Conservation (phyloP, 2,797 vertebrate species). For the Dipus sagitta region DNA sequence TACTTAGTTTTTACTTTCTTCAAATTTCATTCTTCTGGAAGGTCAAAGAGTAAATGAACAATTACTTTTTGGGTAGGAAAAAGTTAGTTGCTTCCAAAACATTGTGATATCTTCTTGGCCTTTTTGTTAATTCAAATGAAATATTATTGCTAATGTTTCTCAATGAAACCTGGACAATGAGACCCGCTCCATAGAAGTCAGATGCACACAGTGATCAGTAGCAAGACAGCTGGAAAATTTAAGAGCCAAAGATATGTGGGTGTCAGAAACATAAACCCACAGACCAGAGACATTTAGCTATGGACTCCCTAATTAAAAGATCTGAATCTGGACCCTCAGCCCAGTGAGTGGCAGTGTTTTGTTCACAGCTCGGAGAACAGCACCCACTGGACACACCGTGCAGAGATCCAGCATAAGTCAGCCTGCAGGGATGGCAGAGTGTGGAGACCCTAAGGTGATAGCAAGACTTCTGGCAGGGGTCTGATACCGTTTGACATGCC, state of each 20-base stretch:
- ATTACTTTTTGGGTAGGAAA: not conserved
- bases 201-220: not conserved
- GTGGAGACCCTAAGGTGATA: no score
- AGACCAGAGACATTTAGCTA: not conserved
- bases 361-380: not conserved
- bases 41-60: not conserved
- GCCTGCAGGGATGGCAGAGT: not conserved
- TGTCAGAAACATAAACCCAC: not conserved
- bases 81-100: not conserved
- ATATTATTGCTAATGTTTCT: not conserved
- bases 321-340: not conserved
- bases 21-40: not conserved
- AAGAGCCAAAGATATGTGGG: not conserved
- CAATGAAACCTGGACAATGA: not conserved
- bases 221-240: not conserved
- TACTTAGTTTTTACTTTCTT: not conserved
- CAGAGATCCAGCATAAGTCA: not conserved
- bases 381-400: not conserved
- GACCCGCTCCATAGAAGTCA: not conserved
- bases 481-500: not conserved
- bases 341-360: not conserved
- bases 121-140: not conserved
- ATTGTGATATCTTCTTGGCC: not conserved
- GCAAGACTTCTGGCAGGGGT: not conserved
- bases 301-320: not conserved